These are phyloP conservation scores for Megaceryle maxima DNA, from an alignment of 2,113 vertebrate genomes.

Conservation along the genomic window DNA sequence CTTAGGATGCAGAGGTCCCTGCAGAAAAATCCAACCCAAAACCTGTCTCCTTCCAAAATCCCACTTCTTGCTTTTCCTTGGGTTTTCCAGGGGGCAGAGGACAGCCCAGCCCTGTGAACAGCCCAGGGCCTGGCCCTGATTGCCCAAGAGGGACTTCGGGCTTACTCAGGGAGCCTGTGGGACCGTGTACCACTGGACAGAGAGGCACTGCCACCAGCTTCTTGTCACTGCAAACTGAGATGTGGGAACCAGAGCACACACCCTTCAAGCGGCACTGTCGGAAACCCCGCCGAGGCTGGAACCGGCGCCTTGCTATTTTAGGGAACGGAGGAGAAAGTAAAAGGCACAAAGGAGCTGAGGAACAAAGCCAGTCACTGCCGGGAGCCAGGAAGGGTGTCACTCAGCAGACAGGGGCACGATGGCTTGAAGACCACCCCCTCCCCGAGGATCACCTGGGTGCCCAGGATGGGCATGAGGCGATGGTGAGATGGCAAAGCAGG, in stretches of 20 bases:
- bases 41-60: neutral
- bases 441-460: neutral
- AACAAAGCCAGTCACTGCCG: accelerated
- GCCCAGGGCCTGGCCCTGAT: neutral
- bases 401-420: neutral
- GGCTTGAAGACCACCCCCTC: neutral
- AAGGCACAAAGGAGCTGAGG: neutral
- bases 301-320: neutral
- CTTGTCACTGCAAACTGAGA: accelerated
- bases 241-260: neutral
- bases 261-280: neutral
- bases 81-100: neutral
- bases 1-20: neutral
- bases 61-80: neutral
- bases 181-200: neutral
- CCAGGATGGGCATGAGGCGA: accelerated
- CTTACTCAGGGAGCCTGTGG: too few relatives aligned
- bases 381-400: neutral
- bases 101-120: accelerated
- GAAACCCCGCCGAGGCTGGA: neutral
- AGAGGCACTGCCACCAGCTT: neutral
- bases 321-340: neutral
- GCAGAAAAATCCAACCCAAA: neutral
- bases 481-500: neutral
- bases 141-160: accelerated